Evolutionary conservation across 1,140 invertebrate species (phyloP), one percentile per base, ranked within the genome.

Genomic region (Atta cephalotes): DNA sequence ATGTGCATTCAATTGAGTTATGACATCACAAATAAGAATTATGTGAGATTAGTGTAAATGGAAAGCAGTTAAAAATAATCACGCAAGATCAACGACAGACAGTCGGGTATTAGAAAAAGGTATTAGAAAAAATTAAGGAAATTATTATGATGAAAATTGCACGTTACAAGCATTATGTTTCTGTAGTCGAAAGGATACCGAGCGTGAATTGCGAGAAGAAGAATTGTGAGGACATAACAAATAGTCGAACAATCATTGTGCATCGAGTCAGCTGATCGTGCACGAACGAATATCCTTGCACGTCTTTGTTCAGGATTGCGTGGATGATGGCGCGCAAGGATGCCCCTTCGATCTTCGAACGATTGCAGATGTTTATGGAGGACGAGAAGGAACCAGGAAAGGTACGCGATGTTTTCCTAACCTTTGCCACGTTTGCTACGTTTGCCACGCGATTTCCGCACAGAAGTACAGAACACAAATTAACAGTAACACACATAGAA

Each of bases 361-460:
- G 90, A 87, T 93, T 94, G 89, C 88, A 91, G 28, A 88, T 91
- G 86, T 92, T 94, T 58, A 94, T 96, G 93, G 93, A 96, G 63
- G 92, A 91, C 70, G 93, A 96, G 88, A 94, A 90, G 31, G 92
- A 93, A 88, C 95, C 92, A 16, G 92, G 94, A n/a, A 93, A 95
- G 91, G 95, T 96, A 92, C 60, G 63, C 88, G 25, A 68, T 56
- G 85, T 10, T 71, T 18, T 89, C 60, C 51, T 90, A 88, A 82
- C 85, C 88, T 10, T 45, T 7, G 39, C 9, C 9, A 10, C 39
- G 1, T 31, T 45, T 7, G 39, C 9, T 9, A 10, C 39, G 1
- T 31, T 45, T 7, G 39, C 9, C 39, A 10, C 39, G 9, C 9
- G 2, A 2, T 45, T 45, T 2, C 9, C 2, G 31, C 31, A 45